Base-by-base conservation (phyloP, 2,888 invertebrate genomes). In the Steromphala cineraria region DNA sequence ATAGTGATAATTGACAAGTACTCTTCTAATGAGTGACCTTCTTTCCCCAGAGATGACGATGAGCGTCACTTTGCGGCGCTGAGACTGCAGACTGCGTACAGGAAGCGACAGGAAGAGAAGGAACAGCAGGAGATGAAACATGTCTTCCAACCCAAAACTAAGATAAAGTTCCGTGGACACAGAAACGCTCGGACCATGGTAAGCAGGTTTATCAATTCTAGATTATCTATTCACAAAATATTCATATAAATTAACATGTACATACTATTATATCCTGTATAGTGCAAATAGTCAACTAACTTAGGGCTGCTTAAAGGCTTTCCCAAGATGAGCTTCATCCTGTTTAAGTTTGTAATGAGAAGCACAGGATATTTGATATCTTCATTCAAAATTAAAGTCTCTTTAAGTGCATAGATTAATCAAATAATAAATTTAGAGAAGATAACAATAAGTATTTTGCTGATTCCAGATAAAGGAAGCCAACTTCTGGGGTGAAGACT, bases 401-500 rank as follows among this genome's bases (percentile, higher is more conserved):
- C n/a, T n/a, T n/a, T n/a, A n/a, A n/a, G n/a, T n/a, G n/a, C n/a
- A n/a, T n/a, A n/a, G n/a, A 31, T 75, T 10, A 36, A 36, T 36
- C 36, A 2, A 36, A 4, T 7, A 36, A 4, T 7, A 36, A 36
- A 2, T 36, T 36, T 36, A 4, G 36, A 36, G 36, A 36, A 36
- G 36, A 36, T 4, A 36, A 4, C 36, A 36, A 36, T 36, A 46
- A 46, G 13, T 46, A 46, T 28, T 2, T 74, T 75, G 17, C 31
- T 81, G 94, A 90, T 83, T 83, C n/a, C 94, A 96, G 97, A 97
- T 97, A 83, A 97, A 97, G 93, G 97, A 97, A 92, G 96, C 97
- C 3, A 95, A 96, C 81, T 97, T 97, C 93, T 97, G 97, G 96
- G 97, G 97, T 74, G 95, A 96, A 87, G 94, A 96, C 88, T 96